A percentile compares a stretch with the other conserved stretches of the same genome.
Evolutionary conservation across 2,113 vertebrate species (phyloP).

Genomic region (Misgurnus anguillicaudatus): DNA sequence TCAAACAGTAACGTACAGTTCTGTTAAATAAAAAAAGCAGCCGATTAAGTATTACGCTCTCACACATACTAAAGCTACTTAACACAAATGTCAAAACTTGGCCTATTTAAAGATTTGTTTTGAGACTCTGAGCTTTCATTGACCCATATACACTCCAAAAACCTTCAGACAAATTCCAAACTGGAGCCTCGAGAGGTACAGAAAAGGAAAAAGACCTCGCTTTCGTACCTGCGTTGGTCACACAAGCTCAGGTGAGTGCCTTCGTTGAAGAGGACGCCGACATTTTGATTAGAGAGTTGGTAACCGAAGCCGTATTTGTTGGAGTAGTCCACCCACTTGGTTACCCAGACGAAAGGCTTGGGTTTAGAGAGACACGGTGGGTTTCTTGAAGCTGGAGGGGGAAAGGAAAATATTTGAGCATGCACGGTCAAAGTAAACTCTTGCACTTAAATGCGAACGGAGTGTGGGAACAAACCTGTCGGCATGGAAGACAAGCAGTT

Average conservation of each 20-base stretch:
- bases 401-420: conserved; percentile 12
- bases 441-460: not conserved
- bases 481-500: conserved; percentile 91
- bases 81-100: not conserved
- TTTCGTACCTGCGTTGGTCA: conserved; percentile 83
- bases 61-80: not conserved
- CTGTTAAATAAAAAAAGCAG: conserved; percentile 61
- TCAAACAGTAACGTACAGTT: conserved; percentile 90
- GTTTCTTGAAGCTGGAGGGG: conserved; percentile 81
- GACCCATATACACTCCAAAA: not conserved
- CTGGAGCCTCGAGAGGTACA: not conserved
- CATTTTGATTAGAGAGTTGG: conserved; percentile 91
- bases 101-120: not conserved
- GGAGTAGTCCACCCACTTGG: conserved; percentile 98
- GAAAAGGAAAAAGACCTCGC: not conserved
- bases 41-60: not conserved
- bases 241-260: conserved; percentile 93
- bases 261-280: conserved; percentile 94
- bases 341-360: conserved; percentile 93
- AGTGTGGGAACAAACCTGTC: conserved; percentile 75
- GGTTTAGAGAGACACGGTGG: conserved; percentile 85
- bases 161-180: not conserved
- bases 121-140: not conserved
- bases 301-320: conserved; percentile 98
- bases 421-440: conserved; percentile 1